These are phyloP conservation scores for Sebastes vulpes DNA, from an alignment of 2,797 vertebrate genomes.

Conservation along the genomic window DNA sequence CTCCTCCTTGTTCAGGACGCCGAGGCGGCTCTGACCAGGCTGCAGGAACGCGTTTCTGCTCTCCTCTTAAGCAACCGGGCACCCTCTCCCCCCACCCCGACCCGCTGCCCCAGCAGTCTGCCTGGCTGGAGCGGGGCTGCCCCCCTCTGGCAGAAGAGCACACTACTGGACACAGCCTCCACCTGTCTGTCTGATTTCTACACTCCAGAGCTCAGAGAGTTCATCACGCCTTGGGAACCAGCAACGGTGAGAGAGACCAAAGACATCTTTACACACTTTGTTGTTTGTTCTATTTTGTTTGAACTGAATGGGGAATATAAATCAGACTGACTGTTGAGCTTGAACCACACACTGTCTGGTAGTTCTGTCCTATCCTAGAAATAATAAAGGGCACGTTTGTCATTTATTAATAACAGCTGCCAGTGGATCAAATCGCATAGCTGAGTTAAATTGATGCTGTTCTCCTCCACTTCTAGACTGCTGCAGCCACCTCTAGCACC, in stretches of 20 bases:
- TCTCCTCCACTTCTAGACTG: conserved; percentile 25
- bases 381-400: no score
- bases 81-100: conserved; percentile 83
- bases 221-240: conserved; percentile 73
- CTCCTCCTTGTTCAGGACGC: conserved; percentile 90
- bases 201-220: conserved; percentile 80
- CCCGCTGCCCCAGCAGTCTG: conserved; percentile 84
- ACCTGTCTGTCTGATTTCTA: conserved; percentile 81
- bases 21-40: conserved; percentile 73
- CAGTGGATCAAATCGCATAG: background rate
- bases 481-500: background rate
- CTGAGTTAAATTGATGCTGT: background rate
- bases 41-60: conserved; percentile 88
- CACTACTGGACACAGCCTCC: conserved; percentile 70
- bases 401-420: background rate
- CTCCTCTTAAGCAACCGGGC: conserved; percentile 82
- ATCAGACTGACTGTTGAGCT: background rate
- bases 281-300: background rate
- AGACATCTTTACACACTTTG: background rate
- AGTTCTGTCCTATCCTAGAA: background rate
- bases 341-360: background rate
- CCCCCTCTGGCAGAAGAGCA: conserved; percentile 91
- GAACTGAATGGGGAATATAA: background rate
- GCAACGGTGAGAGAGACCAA: conserved; percentile 77
- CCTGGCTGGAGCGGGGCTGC: conserved; percentile 53